Evolutionary conservation across 2,113 vertebrate species (phyloP).

Genomic region (Dasyornis broadbenti): DNA sequence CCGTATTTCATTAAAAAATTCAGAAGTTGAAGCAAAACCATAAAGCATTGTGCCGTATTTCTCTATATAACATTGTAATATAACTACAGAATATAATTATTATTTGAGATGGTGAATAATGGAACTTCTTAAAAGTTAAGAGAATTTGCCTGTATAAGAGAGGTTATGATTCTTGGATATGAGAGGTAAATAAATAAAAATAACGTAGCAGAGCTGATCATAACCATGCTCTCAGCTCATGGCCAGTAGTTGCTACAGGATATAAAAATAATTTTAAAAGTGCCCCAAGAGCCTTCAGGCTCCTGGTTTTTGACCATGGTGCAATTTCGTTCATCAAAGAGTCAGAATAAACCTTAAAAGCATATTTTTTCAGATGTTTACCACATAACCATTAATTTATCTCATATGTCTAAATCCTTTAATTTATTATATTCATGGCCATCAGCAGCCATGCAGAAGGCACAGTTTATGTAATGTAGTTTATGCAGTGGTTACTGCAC

Average conservation of each 20-base stretch:
- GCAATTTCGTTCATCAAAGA: background rate
- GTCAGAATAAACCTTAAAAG: background rate
- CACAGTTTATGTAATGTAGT: background rate
- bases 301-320: background rate
- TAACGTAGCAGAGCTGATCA: background rate
- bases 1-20: background rate
- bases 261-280: background rate
- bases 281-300: background rate
- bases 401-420: background rate
- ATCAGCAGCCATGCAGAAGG: background rate
- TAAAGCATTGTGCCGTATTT: background rate
- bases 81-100: background rate
- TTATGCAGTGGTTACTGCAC: background rate
- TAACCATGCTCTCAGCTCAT: background rate
- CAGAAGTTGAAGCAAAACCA: background rate
- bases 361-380: background rate
- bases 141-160: background rate
- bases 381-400: background rate
- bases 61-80: background rate
- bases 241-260: background rate
- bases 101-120: constrained; percentile 16
- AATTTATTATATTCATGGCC: background rate
- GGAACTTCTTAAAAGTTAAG: background rate
- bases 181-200: constrained; percentile 13
- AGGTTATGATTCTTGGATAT: background rate